Conservation (phyloP, 2,888 invertebrate species). For the Yponomeuta evonymella region DNA sequence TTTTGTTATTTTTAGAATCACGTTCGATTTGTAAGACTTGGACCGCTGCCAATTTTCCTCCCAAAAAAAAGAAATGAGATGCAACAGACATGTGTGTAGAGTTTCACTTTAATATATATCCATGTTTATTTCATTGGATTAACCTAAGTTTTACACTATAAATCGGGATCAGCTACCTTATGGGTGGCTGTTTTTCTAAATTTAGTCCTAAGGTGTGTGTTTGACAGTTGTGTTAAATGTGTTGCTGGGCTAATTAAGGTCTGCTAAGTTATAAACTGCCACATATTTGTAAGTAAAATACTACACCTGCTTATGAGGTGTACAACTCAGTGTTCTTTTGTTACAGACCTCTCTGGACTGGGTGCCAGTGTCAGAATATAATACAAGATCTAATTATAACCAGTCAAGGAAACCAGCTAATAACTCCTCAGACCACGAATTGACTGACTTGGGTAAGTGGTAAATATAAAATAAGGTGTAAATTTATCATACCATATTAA, state of each 20-base stretch:
- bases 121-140: background rate
- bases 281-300: background rate
- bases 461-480: background rate
- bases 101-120: background rate
- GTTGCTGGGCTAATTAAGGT: constrained; percentile 1
- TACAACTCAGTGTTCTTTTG: constrained; percentile 16
- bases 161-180: constrained; percentile 28
- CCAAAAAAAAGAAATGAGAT: background rate
- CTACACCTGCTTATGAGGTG: background rate
- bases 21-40: constrained; percentile 47
- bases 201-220: constrained; percentile 40
- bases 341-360: constrained; percentile 73
- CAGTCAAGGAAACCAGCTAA: constrained; percentile 68
- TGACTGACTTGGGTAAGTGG: constrained; percentile 64
- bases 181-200: constrained; percentile 72
- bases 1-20: constrained; percentile 57
- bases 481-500: no score
- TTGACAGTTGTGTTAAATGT: background rate
- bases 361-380: constrained; percentile 73
- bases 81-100: background rate
- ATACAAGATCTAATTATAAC: constrained; percentile 63
- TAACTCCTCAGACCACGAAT: constrained; percentile 67
- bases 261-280: constrained; percentile 5
- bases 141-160: background rate
- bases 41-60: constrained; percentile 48